Conservation (phyloP, 2,113 vertebrate genomes). For the Lipophrys pholis region DNA sequence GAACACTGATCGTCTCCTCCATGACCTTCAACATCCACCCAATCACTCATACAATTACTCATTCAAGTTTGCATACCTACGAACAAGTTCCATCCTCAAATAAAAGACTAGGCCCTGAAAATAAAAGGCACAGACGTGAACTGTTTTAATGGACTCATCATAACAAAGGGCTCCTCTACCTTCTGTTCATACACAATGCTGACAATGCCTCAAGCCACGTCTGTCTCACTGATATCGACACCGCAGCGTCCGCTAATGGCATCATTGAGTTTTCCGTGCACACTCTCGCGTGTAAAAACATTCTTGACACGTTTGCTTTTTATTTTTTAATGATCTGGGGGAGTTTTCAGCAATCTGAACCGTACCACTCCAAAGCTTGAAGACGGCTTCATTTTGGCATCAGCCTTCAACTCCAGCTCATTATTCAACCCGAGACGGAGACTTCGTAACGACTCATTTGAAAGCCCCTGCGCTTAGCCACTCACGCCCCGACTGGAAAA, state of each 20-base stretch:
- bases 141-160: constrained; percentile 8
- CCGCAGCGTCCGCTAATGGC: constrained; percentile 5
- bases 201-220: constrained; percentile 21
- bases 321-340: constrained; percentile 25
- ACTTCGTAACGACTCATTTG: too few relatives aligned
- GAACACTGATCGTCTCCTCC: neutral
- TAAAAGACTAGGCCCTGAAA: neutral
- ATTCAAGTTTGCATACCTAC: neutral
- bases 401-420: too few relatives aligned
- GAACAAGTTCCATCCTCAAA: constrained; percentile 11
- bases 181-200: constrained; percentile 18
- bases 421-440: too few relatives aligned
- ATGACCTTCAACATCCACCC: constrained; percentile 23
- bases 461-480: too few relatives aligned
- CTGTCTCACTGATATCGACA: constrained; percentile 4
- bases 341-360: neutral
- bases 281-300: constrained; percentile 1
- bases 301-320: constrained; percentile 8
- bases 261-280: neutral
- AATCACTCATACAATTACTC: constrained; percentile 35
- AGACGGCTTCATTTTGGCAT: too few relatives aligned
- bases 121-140: constrained; percentile 20
- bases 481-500: too few relatives aligned
- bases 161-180: constrained; percentile 3
- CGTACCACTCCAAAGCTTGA: constrained; percentile 6